Percentiles rank a stretch among this genome's conserved stretches.
Conservation (phyloP, 2,113 vertebrate genomes). For the Oreochromis aureus region DNA sequence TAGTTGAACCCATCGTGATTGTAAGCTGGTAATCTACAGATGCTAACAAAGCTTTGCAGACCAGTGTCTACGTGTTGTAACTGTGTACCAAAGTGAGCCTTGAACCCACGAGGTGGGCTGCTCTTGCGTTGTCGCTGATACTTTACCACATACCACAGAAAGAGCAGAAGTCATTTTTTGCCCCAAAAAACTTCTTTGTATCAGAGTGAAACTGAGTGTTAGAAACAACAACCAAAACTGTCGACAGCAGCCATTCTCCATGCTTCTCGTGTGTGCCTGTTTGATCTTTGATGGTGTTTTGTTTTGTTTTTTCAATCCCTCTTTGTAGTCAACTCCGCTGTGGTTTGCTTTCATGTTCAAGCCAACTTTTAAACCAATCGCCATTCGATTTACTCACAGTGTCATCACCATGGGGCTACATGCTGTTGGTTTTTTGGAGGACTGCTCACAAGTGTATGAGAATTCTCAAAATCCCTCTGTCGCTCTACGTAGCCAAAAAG, state of each 20-base stretch:
- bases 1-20: background rate
- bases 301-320: background rate
- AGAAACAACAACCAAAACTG: background rate
- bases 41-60: background rate
- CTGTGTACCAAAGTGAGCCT: background rate
- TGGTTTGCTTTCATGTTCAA: background rate
- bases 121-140: background rate
- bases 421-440: background rate
- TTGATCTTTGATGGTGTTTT: background rate
- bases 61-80: too few relatives aligned
- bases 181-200: background rate
- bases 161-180: background rate
- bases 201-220: background rate
- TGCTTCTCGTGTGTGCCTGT: background rate
- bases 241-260: background rate
- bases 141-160: background rate
- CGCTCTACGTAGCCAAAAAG: background rate
- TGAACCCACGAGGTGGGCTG: background rate
- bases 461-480: background rate
- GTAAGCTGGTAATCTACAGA: background rate
- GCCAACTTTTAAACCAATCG: background rate
- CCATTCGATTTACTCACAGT: background rate
- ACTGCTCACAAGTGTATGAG: background rate
- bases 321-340: background rate
- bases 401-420: background rate